phyloP scores from a whole-genome alignment of 2,797 vertebrate species.

The Columba guinea region DNA sequence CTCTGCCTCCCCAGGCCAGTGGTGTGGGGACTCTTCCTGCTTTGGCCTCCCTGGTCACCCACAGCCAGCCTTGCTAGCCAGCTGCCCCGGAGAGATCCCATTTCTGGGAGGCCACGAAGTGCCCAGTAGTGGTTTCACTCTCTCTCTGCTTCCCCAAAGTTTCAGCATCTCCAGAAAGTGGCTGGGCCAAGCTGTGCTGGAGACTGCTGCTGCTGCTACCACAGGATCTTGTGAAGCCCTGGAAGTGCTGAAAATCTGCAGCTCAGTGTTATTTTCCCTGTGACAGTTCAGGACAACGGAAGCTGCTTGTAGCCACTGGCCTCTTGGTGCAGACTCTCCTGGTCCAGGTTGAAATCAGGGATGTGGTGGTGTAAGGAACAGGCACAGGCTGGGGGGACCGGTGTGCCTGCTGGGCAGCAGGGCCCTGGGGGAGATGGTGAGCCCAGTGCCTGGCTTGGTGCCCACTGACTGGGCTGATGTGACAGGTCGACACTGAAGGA shows the following conservation, averaged over 20 bases:
- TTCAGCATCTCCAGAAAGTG: slow-evolving; percentile 29
- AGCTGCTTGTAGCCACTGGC: neutral
- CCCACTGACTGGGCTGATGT: neutral
- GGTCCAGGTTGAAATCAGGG: neutral
- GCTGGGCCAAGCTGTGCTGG: neutral
- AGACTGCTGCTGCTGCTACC: neutral
- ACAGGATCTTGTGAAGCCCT: neutral
- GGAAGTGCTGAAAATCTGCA: neutral
- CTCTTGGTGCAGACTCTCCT: neutral
- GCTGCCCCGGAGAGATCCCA: neutral
- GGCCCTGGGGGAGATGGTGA: neutral
- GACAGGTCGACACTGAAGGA: neutral
- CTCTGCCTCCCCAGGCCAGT: rapidly evolving
- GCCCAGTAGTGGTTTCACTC: neutral
- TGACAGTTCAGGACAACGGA: neutral
- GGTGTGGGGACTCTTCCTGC: neutral
- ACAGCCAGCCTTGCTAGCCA: neutral
- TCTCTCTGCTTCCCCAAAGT: neutral
- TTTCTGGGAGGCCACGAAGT: neutral
- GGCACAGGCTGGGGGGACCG: rapidly evolving
- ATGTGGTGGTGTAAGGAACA: neutral
- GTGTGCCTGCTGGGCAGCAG: rapidly evolving
- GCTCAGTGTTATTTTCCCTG: neutral
- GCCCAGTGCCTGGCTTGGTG: neutral
- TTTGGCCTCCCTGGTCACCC: neutral